phyloP scores from a whole-genome alignment of 2,113 vertebrate genomes.

The Microtus ochrogaster region DNA sequence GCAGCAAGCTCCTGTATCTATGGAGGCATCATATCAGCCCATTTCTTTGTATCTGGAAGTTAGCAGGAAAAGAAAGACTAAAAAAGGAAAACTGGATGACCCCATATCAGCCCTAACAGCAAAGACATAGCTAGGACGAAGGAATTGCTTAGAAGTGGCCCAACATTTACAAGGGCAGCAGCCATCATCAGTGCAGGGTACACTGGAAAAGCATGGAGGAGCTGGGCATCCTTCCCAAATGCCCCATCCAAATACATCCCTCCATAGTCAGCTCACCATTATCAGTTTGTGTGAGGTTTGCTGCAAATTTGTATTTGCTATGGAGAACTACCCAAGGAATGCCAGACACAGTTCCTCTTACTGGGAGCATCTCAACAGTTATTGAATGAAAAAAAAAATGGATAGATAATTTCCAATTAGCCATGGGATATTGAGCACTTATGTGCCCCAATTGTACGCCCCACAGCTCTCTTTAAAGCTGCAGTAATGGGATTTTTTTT shows the following conservation, averaged over 20 bases:
- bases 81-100: slow-evolving; percentile 50
- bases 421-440: background rate
- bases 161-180: background rate
- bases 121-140: slow-evolving; percentile 76
- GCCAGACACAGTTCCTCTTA: background rate
- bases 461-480: slow-evolving; percentile 17
- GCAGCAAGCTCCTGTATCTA: background rate
- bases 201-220: background rate
- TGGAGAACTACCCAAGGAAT: background rate
- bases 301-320: background rate
- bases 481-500: background rate
- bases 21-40: background rate
- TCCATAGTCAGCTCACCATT: background rate
- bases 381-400: slow-evolving; percentile 19
- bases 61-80: slow-evolving; percentile 77
- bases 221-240: background rate
- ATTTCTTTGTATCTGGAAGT: slow-evolving; percentile 75
- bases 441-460: background rate
- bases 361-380: slow-evolving; percentile 33
- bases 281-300: background rate
- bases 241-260: background rate
- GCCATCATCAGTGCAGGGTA: background rate
- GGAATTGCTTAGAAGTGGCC: slow-evolving; percentile 56
- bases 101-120: slow-evolving; percentile 50
- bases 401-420: slow-evolving; percentile 23